A percentile compares a stretch with the other conserved stretches of the same genome.
Evolutionary conservation across 2,888 invertebrate genomes (phyloP).

Genomic region (Diploptera punctata): DNA sequence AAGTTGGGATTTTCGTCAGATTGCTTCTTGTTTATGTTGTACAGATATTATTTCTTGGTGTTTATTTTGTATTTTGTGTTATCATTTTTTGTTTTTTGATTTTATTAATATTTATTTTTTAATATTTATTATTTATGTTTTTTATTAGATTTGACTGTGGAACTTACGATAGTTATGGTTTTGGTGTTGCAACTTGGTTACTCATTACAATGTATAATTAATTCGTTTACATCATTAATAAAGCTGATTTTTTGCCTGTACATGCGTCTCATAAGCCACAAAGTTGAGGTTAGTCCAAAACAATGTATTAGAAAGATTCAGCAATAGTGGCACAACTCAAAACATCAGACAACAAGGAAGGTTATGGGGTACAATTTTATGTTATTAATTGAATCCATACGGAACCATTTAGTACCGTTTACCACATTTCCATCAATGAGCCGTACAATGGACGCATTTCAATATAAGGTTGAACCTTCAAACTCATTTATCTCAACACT

Average conservation of each 20-base stretch:
- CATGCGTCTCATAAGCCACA: conserved; percentile 3
- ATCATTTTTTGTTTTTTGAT: too few relatives aligned
- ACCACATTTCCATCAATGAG: conserved; percentile 14
- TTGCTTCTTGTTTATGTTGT: too few relatives aligned
- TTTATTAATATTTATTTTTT: too few relatives aligned
- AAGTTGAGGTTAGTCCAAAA: background rate
- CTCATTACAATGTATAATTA: background rate
- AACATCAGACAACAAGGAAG: background rate
- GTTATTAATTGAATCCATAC: background rate
- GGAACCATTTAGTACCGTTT: conserved; percentile 1
- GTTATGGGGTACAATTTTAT: too few relatives aligned
- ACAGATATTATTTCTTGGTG: too few relatives aligned
- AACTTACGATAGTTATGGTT: background rate
- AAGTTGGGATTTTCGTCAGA: too few relatives aligned
- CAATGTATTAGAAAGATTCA: background rate
- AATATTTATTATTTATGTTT: too few relatives aligned
- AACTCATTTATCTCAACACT: background rate
- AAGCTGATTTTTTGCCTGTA: conserved; percentile 4
- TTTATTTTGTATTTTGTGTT: too few relatives aligned
- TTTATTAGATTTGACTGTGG: background rate
- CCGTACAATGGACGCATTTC: conserved; percentile 1
- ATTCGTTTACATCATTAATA: conserved; percentile 17
- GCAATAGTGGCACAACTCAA: conserved; percentile 12
- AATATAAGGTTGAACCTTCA: conserved; percentile 3
- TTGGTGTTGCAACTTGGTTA: too few relatives aligned